phyloP scores from a whole-genome alignment of 2,888 invertebrate species.

The Sesia apiformis region DNA sequence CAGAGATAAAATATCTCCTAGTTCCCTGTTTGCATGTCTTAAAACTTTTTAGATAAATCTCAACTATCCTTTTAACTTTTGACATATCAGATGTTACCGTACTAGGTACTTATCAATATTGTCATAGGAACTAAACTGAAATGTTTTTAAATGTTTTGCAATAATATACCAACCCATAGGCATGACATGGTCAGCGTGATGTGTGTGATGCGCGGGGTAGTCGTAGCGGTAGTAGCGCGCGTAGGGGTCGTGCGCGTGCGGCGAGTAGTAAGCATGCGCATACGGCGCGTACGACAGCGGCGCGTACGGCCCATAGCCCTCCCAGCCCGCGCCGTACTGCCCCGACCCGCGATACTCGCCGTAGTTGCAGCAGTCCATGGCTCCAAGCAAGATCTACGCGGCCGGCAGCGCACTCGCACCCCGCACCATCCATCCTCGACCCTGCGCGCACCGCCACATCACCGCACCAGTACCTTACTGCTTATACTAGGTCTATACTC shows the following conservation, averaged over 20 bases:
- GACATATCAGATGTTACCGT: too few relatives aligned
- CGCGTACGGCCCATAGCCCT: conserved; percentile 49
- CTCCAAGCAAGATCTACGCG: conserved; percentile 37
- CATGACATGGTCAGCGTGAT: conserved; percentile 58
- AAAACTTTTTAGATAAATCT: too few relatives aligned
- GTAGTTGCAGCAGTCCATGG: conserved; percentile 72
- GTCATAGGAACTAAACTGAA: not conserved
- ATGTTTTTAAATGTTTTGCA: not conserved
- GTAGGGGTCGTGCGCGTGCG: conserved; percentile 54
- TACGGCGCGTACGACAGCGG: conserved; percentile 25
- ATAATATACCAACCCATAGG: conserved; percentile 51
- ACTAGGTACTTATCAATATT: too few relatives aligned
- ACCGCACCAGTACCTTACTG: conserved; percentile 7
- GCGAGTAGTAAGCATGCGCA: conserved; percentile 23
- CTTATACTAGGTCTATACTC: not conserved
- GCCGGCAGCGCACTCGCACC: conserved; percentile 41
- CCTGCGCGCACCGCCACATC: conserved; percentile 34
- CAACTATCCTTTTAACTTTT: too few relatives aligned
- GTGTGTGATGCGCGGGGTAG: conserved; percentile 54
- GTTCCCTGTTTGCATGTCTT: too few relatives aligned
- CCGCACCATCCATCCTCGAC: conserved; percentile 36
- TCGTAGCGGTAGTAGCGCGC: conserved; percentile 65
- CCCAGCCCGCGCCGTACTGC: conserved; percentile 37
- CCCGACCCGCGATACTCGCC: conserved; percentile 56
- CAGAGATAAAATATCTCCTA: too few relatives aligned